phyloP scores from a whole-genome alignment of 2,797 vertebrate genomes.

The Enteromius mattozi region DNA sequence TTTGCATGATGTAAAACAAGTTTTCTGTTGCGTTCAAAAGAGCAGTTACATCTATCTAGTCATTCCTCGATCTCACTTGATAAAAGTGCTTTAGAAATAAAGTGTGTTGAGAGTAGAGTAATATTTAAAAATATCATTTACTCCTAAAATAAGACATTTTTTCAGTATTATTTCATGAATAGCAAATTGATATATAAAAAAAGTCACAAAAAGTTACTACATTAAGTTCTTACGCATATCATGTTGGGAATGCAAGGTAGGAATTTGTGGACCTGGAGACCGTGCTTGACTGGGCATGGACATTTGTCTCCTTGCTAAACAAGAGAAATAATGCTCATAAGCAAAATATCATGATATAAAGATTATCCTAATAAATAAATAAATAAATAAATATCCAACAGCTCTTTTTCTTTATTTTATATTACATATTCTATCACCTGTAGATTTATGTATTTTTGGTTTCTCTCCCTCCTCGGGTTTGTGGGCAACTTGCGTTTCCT shows the following conservation, averaged over 20 bases:
- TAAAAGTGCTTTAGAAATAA: no score
- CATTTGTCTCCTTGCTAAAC: background rate
- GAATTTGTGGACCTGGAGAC: no score
- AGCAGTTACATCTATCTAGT: no score
- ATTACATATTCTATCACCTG: background rate
- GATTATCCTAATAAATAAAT: background rate
- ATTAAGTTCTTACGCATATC: no score
- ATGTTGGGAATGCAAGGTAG: no score
- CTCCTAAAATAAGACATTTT: no score
- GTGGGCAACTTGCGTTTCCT: slow-evolving; percentile 71
- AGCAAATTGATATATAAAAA: background rate
- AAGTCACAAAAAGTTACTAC: background rate
- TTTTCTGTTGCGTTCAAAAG: no score
- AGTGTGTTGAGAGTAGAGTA: no score
- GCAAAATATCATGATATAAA: background rate
- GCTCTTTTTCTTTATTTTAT: no score
- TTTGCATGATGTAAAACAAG: no score
- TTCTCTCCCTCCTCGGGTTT: slow-evolving; percentile 74
- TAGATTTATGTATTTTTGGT: background rate
- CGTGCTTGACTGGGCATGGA: accelerated
- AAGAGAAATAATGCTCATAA: background rate
- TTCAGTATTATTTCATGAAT: background rate
- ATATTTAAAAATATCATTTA: no score
- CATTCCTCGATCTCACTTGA: no score
- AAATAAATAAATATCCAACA: background rate